Evolutionary conservation across 2,797 vertebrate species (phyloP).

Genomic region (Danio albolineatus): DNA sequence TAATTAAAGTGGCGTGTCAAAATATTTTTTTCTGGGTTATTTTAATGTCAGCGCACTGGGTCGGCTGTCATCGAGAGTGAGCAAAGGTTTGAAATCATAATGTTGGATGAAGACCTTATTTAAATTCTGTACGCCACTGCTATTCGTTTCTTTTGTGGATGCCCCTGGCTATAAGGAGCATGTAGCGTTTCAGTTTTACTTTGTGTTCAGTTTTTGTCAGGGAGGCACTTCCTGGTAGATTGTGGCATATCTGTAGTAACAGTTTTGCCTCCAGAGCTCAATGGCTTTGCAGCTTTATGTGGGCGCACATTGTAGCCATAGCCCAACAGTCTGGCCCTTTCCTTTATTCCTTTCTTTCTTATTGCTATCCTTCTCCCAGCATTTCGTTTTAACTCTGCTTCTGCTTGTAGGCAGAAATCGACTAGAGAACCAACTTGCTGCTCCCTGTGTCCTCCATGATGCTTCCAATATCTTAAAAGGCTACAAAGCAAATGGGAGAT

Average conservation of each 20-base stretch:
- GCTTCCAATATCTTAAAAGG: constrained; percentile 54
- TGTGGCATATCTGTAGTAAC: constrained; percentile 28
- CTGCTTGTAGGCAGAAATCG: constrained; percentile 45
- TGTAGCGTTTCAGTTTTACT: not conserved
- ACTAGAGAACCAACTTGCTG: constrained; percentile 42
- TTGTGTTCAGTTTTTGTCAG: constrained; percentile 5
- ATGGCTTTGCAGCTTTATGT: constrained; percentile 24
- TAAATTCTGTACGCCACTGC: not conserved
- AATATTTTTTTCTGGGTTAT: constrained; percentile 52
- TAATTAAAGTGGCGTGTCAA: constrained; percentile 59
- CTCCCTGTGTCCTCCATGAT: constrained; percentile 29
- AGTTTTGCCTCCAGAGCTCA: constrained; percentile 33
- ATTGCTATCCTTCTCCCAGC: not conserved
- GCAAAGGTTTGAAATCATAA: constrained; percentile 13
- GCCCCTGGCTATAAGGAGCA: not conserved
- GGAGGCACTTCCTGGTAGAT: constrained; percentile 9
- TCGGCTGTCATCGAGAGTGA: constrained; percentile 17
- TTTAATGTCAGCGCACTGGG: constrained; percentile 19
- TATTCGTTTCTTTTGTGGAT: constrained; percentile 6
- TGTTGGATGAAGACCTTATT: not conserved
- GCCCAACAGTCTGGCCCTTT: constrained; percentile 24
- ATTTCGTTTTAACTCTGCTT: constrained; percentile 41
- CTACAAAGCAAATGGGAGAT: constrained; percentile 55
- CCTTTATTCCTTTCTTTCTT: constrained; percentile 19
- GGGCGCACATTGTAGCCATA: constrained; percentile 34